phyloP scores from a whole-genome alignment of 2,888 invertebrate species.

The Cepaea hortensis region DNA sequence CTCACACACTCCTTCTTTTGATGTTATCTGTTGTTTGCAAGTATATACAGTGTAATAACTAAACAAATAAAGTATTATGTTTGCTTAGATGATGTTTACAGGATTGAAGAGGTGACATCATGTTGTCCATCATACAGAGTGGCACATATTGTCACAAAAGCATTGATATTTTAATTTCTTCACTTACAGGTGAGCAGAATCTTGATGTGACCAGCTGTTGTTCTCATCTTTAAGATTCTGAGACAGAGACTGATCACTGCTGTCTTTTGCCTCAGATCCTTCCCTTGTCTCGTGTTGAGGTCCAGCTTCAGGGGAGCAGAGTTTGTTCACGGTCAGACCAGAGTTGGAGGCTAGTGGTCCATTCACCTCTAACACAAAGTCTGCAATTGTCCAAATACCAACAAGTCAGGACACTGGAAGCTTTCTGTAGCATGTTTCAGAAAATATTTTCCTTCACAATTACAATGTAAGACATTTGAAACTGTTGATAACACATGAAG shows the following conservation, averaged over 20 bases:
- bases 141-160: no score
- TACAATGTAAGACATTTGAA: background rate
- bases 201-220: background rate
- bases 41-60: no score
- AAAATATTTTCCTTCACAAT: background rate
- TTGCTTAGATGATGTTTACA: no score
- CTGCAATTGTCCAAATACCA: slow-evolving; percentile 55
- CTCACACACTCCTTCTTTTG: no score
- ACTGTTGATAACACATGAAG: no score
- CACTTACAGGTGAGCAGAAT: slow-evolving; percentile 9
- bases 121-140: no score
- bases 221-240: background rate
- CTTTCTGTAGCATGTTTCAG: background rate
- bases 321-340: slow-evolving; percentile 64
- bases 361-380: slow-evolving; percentile 72
- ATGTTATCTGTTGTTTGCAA: no score
- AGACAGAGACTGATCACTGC: background rate
- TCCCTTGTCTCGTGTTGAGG: slow-evolving; percentile 38
- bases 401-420: background rate
- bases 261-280: background rate
- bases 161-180: background rate
- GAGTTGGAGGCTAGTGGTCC: slow-evolving; percentile 61
- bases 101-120: no score
- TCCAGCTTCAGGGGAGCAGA: slow-evolving; percentile 60
- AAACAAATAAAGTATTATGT: no score